Evolutionary conservation across 2,797 vertebrate species (phyloP), one percentile per base, ranked within the genome.

Genomic region (Toxotes lorentzi): DNA sequence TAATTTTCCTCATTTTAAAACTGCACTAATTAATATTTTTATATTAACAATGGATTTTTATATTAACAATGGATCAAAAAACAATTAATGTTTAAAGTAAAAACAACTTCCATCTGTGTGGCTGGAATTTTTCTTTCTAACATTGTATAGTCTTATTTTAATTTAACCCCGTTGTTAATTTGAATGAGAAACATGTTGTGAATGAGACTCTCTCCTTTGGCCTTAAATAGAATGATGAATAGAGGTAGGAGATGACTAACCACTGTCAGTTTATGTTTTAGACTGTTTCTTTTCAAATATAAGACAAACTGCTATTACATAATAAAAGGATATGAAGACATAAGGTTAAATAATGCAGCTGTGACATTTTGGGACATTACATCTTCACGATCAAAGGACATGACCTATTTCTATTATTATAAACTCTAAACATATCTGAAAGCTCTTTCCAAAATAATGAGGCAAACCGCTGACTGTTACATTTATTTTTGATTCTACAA

Each of bases 401-500:
- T n/a, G 0, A 58, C 40, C 21, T 5, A 5, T 59, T 62, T 14
- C 21, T 61, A n/a, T 21, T 13, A 14, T 30, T 47, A 19, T 24
- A 7, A 58, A 70, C 2, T 64, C 23, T 24, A 8, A 73, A 66
- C 16, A 45, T 3, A 69, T 34, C 19, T 27, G 23, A 67, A 23
- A 75, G 43, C 50, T 27, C 45, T 45, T 72, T 72, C 64, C 4
- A 69, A 72, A 76, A 78, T 51, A 84, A 81, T 35, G 43, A 88
- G n/a, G 73, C 67, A 70, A 61, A 70, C 60, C 30, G 34, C 24
- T 7, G 30, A 78, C 53, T 0, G 12, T 54, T 79, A 78, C 59
- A 70, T 90, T 89, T 91, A 89, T 91, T 86, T 86, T 76, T 41
- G 24, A 65, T 73, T 78, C 72, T 84, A 90, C 70, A 85, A 89